These are phyloP conservation scores for Agrypnia vestita DNA, from an alignment of 1,140 invertebrate genomes.

Conservation along the genomic window DNA sequence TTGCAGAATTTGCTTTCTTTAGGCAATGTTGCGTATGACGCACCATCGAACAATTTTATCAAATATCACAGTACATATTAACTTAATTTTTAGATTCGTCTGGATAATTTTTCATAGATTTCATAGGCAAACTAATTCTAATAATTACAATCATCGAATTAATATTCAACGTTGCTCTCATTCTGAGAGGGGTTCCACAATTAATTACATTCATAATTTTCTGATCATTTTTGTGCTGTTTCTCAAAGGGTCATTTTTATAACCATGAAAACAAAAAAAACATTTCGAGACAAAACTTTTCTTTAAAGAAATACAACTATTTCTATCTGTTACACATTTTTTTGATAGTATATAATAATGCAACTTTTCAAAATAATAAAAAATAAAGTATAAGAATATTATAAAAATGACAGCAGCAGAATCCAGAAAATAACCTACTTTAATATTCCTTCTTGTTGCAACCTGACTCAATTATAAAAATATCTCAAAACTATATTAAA, in stretches of 20 bases:
- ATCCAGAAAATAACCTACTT: not conserved
- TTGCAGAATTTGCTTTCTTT: conserved; percentile 30
- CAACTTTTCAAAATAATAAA: not conserved
- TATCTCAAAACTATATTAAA: conserved; percentile 42
- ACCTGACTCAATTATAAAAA: conserved; percentile 3
- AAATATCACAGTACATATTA: conserved; percentile 54
- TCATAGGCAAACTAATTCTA: conserved; percentile 46
- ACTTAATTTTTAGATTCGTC: conserved; percentile 3
- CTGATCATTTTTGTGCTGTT: not conserved
- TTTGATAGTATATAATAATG: not conserved
- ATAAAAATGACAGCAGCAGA: conserved; percentile 29
- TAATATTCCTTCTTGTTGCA: conserved; percentile 6
- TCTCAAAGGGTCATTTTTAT: conserved; percentile 11
- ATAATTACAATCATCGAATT: conserved; percentile 45
- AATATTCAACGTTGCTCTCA: conserved; percentile 38
- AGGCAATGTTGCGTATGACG: conserved; percentile 26
- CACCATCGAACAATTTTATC: conserved; percentile 53
- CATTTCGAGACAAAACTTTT: not conserved
- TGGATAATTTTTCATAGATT: conserved; percentile 28
- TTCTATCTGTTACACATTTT: conserved; percentile 1
- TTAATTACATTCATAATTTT: too few species aligned
- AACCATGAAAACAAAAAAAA: conserved; percentile 5
- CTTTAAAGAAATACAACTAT: not conserved
- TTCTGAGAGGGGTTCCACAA: conserved; percentile 39
- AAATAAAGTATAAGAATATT: conserved; percentile 4